Evolutionary conservation across 2,888 invertebrate species (phyloP).

Genomic region (Autographa pulchrina): DNA sequence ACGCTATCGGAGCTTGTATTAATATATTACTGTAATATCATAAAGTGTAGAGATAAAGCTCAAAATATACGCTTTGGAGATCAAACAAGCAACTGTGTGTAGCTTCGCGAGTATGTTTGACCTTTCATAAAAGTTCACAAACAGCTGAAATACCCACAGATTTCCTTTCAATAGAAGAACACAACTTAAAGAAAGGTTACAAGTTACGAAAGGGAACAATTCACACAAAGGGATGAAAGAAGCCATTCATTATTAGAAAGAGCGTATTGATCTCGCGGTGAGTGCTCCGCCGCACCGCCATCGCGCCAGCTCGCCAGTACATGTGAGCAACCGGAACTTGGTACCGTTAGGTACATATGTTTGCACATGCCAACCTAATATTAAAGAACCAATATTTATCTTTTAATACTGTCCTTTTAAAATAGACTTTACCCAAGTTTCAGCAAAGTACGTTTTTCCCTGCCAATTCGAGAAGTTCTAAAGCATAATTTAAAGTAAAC

Average conservation of each 20-base stretch:
- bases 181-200: background rate
- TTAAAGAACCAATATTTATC: conserved; percentile 8
- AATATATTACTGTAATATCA: conserved; percentile 2
- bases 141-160: conserved; percentile 1
- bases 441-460: conserved; percentile 4
- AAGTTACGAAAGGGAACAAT: conserved; percentile 6
- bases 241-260: conserved; percentile 7
- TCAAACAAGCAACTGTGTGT: background rate
- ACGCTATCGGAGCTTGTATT: background rate
- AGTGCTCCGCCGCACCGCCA: background rate
- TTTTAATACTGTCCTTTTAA: background rate
- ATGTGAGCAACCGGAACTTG: background rate
- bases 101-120: background rate
- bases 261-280: conserved; percentile 10
- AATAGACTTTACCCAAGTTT: background rate
- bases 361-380: background rate
- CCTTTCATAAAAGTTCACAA: conserved; percentile 2
- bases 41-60: background rate
- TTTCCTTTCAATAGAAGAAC: conserved; percentile 8
- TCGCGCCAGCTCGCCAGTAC: background rate
- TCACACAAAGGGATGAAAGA: conserved; percentile 16
- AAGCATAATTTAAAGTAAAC: conserved; percentile 10
- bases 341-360: conserved; percentile 1
- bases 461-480: background rate
- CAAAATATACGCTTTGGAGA: background rate